Percentiles rank a stretch among this genome's conserved stretches.
Evolutionary conservation across 2,113 vertebrate genomes (phyloP).

Genomic region (Tautogolabrus adspersus): DNA sequence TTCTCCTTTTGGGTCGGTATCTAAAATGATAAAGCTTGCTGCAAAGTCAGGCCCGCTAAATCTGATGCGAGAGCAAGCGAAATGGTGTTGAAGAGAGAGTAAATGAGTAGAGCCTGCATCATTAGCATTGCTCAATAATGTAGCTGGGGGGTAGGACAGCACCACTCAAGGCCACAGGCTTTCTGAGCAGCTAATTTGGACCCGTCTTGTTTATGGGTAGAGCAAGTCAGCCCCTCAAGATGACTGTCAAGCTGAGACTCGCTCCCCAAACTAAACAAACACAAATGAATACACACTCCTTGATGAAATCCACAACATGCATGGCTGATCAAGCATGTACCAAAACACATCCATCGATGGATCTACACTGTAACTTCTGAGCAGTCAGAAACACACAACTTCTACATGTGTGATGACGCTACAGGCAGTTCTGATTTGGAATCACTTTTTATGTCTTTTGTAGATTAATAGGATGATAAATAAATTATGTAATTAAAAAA

Average conservation of each 20-base stretch:
- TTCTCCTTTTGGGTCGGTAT: conserved; percentile 52
- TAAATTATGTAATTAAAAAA: too few relatives aligned
- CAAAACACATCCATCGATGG: conserved; percentile 53
- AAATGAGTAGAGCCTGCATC: conserved; percentile 79
- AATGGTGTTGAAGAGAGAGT: conserved; percentile 79
- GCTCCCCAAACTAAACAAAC: conserved; percentile 73
- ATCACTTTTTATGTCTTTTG: conserved; percentile 3
- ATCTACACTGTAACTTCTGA: conserved; percentile 46
- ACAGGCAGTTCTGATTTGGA: not conserved
- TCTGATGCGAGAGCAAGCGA: conserved; percentile 55
- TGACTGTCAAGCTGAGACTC: conserved; percentile 72
- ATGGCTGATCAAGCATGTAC: conserved; percentile 75
- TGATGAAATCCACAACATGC: conserved; percentile 72
- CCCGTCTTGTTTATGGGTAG: conserved; percentile 69
- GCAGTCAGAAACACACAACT: conserved; percentile 5
- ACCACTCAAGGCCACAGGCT: conserved; percentile 82
- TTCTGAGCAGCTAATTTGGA: conserved; percentile 81
- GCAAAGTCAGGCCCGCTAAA: conserved; percentile 60
- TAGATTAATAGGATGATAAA: not conserved
- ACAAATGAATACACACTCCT: conserved; percentile 69
- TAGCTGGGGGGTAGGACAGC: conserved; percentile 83
- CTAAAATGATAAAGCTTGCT: conserved; percentile 68
- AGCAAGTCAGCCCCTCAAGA: conserved; percentile 70
- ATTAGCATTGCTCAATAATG: conserved; percentile 86
- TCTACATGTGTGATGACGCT: not conserved